Conservation (phyloP, 37 sponge, comb jelly and placozoan species). For the Ephydatia muelleri region DNA sequence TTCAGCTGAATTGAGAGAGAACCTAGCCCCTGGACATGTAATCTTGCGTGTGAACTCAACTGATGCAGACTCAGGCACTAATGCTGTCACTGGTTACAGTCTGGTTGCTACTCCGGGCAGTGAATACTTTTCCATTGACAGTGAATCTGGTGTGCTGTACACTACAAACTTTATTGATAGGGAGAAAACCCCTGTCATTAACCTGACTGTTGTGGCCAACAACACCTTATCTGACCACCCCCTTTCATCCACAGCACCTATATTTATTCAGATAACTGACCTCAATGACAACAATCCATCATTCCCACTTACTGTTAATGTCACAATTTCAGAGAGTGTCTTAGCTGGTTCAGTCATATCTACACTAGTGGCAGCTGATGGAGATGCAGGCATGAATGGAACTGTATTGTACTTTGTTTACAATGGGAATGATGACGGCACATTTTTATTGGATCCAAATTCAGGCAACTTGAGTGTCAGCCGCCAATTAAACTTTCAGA, state of each 20-base stretch:
- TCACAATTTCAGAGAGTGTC: slow-evolving; percentile 32
- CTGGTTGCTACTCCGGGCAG: slow-evolving; percentile 16
- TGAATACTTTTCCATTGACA: slow-evolving; percentile 58
- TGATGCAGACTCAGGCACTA: slow-evolving; percentile 46
- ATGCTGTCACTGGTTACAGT: slow-evolving; percentile 23
- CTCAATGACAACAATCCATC: slow-evolving; percentile 74
- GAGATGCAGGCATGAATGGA: slow-evolving; percentile 71
- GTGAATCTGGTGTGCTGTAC: slow-evolving; percentile 66
- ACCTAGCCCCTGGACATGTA: slow-evolving; percentile 55
- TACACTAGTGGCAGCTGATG: slow-evolving; percentile 58
- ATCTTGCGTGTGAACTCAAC: slow-evolving; percentile 52
- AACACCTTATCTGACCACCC: slow-evolving; percentile 29
- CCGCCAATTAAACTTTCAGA: slow-evolving; percentile 47
- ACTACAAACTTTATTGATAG: slow-evolving; percentile 35
- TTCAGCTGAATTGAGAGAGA: slow-evolving; percentile 40
- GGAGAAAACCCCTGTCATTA: slow-evolving; percentile 38
- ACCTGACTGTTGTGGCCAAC: slow-evolving; percentile 65
- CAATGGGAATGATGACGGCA: slow-evolving; percentile 34
- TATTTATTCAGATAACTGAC: slow-evolving; percentile 46
- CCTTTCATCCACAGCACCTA: neutral
- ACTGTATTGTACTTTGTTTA: slow-evolving; percentile 35
- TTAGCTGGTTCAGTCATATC: neutral
- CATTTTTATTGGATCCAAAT: slow-evolving; percentile 28
- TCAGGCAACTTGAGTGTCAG: slow-evolving; percentile 51
- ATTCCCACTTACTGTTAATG: slow-evolving; percentile 29